phyloP scores from a whole-genome alignment of 1,140 invertebrate genomes.

The Hesperophylax magnus region DNA sequence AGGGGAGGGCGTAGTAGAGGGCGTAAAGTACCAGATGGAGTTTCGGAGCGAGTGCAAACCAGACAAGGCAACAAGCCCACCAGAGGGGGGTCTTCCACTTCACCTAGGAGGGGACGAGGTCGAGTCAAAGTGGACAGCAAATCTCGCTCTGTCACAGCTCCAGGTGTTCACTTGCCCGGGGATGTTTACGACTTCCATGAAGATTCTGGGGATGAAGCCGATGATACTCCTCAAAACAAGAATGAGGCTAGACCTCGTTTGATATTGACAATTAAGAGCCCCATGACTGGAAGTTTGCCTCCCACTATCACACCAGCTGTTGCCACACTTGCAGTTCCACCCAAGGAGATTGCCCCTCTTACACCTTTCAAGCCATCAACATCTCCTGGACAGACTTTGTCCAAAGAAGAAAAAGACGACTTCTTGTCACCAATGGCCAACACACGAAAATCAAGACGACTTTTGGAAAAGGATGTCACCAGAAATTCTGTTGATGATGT shows the following conservation, averaged over 20 bases:
- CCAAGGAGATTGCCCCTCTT: conserved; percentile 49
- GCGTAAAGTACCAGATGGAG: conserved; percentile 68
- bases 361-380: conserved; percentile 29
- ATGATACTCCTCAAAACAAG: conserved; percentile 64
- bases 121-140: conserved; percentile 72
- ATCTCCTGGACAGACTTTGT: conserved; percentile 60
- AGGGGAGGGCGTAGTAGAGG: conserved; percentile 72
- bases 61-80: conserved; percentile 72
- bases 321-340: conserved; percentile 28
- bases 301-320: conserved; percentile 61
- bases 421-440: conserved; percentile 74
- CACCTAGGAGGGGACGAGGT: conserved; percentile 68
- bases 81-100: conserved; percentile 65
- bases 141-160: conserved; percentile 69
- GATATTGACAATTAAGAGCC: conserved; percentile 86
- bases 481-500: conserved; percentile 86
- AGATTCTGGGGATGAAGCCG: conserved; percentile 82
- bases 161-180: conserved; percentile 68
- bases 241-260: conserved; percentile 77
- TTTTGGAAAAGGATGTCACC: conserved; percentile 82
- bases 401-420: conserved; percentile 76
- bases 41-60: conserved; percentile 67
- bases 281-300: conserved; percentile 64
- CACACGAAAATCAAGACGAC: conserved; percentile 83
- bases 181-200: conserved; percentile 90